phyloP scores from a whole-genome alignment of 2,797 vertebrate genomes.

The Alosa sapidissima region DNA sequence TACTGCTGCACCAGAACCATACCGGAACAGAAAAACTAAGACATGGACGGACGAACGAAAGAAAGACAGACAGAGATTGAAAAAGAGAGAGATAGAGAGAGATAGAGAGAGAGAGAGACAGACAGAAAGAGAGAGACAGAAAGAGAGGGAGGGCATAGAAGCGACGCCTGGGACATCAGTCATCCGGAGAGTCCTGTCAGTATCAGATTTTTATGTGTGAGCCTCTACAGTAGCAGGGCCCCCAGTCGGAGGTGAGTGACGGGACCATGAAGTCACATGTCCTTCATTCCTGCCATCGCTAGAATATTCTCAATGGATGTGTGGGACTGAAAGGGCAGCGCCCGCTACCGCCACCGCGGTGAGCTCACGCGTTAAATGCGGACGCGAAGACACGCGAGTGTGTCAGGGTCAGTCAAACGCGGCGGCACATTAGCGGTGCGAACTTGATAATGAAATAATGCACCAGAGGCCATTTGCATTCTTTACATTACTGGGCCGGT shows the following conservation, averaged over 20 bases:
- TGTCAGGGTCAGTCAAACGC: not conserved
- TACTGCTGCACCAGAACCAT: not conserved
- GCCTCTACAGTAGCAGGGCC: conserved; percentile 23
- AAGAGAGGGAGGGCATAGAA: not conserved
- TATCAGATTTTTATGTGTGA: conserved; percentile 13
- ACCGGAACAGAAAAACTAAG: not conserved
- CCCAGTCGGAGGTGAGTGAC: not conserved
- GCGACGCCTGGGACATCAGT: not conserved
- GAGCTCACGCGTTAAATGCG: conserved; percentile 18
- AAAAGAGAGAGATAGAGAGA: not conserved
- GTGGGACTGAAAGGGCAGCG: conserved; percentile 35
- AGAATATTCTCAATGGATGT: conserved; percentile 45
- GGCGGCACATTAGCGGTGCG: not conserved
- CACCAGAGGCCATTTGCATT: not conserved
- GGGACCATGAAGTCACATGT: conserved; percentile 45
- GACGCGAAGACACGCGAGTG: not conserved
- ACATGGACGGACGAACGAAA: not conserved
- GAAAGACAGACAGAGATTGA: not conserved
- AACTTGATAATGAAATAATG: conserved; percentile 9
- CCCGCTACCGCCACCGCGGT: not conserved
- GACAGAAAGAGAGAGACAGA: not conserved
- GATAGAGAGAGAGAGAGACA: not conserved
- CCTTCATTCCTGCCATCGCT: conserved; percentile 50
- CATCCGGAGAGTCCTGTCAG: not conserved
- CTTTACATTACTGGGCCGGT: not conserved